These are phyloP conservation scores for Tenualosa ilisha DNA, from an alignment of 2,797 vertebrate species.

Conservation along the genomic window DNA sequence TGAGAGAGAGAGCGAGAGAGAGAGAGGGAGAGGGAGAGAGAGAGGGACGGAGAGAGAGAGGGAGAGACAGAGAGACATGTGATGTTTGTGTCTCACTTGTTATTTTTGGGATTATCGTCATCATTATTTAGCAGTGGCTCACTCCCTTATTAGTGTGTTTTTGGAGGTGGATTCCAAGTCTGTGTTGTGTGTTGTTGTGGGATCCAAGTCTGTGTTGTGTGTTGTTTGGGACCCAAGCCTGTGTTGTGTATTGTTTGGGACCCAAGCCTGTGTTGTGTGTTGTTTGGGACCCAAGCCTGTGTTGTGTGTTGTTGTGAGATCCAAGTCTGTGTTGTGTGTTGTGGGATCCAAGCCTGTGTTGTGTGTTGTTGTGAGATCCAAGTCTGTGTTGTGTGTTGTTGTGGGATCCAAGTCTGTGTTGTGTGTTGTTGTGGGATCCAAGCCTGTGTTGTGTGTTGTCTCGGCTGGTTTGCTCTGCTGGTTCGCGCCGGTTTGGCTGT, in stretches of 20 bases:
- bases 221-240: too few relatives aligned
- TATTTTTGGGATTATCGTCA: conserved; percentile 45
- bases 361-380: too few relatives aligned
- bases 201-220: too few relatives aligned
- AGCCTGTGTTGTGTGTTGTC: conserved; percentile 16
- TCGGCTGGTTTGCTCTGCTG: not conserved
- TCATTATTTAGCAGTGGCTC: conserved; percentile 36
- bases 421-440: conserved; percentile 36
- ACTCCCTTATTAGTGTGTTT: conserved; percentile 55
- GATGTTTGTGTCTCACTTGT: conserved; percentile 40
- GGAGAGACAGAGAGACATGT: not conserved
- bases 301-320: too few relatives aligned
- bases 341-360: too few relatives aligned
- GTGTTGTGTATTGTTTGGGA: too few relatives aligned
- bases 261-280: too few relatives aligned
- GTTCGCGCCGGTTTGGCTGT: conserved; percentile 24
- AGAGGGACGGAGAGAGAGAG: not conserved
- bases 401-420: too few relatives aligned
- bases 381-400: too few relatives aligned
- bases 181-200: not conserved
- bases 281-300: too few relatives aligned
- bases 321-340: too few relatives aligned
- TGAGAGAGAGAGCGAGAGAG: not conserved
- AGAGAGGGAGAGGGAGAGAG: not conserved
- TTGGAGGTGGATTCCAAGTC: conserved; percentile 46